Base-by-base conservation (phyloP, 2,113 vertebrate species). In the Salminus brasiliensis region DNA sequence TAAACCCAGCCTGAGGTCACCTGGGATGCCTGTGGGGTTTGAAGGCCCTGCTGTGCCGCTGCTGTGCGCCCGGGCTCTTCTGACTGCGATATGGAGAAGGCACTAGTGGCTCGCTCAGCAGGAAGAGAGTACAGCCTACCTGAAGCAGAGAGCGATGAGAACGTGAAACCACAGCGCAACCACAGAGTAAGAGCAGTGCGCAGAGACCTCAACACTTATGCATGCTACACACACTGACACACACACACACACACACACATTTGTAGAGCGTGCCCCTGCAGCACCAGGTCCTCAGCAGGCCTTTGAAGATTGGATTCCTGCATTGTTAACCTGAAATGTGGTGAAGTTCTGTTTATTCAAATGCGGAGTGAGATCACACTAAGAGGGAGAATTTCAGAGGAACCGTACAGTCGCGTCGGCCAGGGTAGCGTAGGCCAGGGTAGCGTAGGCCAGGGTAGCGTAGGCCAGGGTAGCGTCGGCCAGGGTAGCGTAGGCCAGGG, bases 141-240 rank as follows among this genome's bases (percentile, higher is more conserved):
- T 79, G 81, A 80, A 83, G 29, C 72, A 62, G 73, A 80, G 32
- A 62, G 62, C 67, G 30, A 65, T 32, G 45, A 76, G 67, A 66
- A 76, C 23, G 74, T 27, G 59, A 79, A 83, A 83, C 81, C 81
- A 9, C 72, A 80, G 60, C 0, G 27, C 39, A 39, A 83, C 81
- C 81, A 72, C 81, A 83, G 47, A 81, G 57, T 60, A 71, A 81
- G 45, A 47, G 68, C 74, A 41, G 30, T 53, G 63, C 36, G 16
- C n/a, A 39, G 27, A 49, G 65, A 69, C 72, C 76, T 75, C 23
- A 52, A 39, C 55, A 55, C 65, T 34, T 71, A 5, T 65, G 60
- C 41, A 13, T 43, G 43, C 76, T 45, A 52, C 55, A 16, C 27
- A 75, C 63, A 47, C 63, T 29, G 27, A 32, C 36, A 74, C 36